Conservation (phyloP, 2,113 vertebrate species). For the Phoxinus phoxinus region DNA sequence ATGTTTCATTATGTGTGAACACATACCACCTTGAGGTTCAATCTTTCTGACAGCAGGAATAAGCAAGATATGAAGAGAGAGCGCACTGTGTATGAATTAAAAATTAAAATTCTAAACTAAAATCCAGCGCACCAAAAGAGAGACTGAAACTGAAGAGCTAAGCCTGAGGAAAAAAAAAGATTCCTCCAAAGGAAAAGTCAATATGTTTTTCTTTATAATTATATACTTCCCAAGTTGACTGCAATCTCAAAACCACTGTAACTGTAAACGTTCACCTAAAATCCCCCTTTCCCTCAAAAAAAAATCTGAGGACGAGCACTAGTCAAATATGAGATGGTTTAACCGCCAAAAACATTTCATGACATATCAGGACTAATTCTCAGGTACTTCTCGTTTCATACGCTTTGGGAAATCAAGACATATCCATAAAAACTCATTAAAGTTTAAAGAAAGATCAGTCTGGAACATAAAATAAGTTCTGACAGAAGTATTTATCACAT, state of each 20-base stretch:
- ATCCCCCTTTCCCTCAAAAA: neutral
- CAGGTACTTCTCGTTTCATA: neutral
- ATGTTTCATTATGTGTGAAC: conserved; percentile 38
- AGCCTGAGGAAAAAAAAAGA: conserved; percentile 23
- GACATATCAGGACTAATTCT: conserved; percentile 13
- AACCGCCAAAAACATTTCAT: neutral
- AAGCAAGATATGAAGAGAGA: conserved; percentile 39
- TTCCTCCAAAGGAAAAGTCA: conserved; percentile 30
- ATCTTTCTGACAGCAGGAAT: conserved; percentile 48
- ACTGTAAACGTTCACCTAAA: conserved; percentile 18
- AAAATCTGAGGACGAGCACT: neutral
- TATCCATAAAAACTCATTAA: conserved; percentile 7
- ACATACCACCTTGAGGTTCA: conserved; percentile 39
- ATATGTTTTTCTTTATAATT: conserved; percentile 36
- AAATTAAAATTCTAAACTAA: neutral
- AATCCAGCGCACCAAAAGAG: neutral
- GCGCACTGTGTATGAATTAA: neutral
- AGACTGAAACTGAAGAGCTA: neutral
- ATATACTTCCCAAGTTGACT: conserved; percentile 28
- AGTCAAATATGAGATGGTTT: conserved; percentile 11
- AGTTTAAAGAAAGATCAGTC: conserved; percentile 10
- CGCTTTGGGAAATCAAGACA: neutral
- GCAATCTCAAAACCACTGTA: conserved; percentile 38
- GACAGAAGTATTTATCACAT: conserved; percentile 20
- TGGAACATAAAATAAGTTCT: conserved; percentile 19